phyloP scores from a whole-genome alignment of 2,797 vertebrate genomes.

The Todus mexicanus region DNA sequence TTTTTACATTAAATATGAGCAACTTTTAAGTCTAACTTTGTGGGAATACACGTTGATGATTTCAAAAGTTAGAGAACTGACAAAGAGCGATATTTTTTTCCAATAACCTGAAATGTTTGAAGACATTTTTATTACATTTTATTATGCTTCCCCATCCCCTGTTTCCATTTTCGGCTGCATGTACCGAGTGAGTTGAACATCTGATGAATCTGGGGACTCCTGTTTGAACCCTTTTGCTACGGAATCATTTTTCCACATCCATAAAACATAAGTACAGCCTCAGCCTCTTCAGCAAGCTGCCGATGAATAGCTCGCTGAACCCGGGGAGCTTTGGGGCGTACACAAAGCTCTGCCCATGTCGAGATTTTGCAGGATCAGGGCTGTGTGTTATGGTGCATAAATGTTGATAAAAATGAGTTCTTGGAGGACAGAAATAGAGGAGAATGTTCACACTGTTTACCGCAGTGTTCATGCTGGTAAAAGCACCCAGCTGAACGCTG shows the following conservation, averaged over 20 bases:
- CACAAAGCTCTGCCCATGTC: not conserved
- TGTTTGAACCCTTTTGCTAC: conserved; percentile 31
- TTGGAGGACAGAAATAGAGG: conserved; percentile 18
- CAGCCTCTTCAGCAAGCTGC: conserved; percentile 2
- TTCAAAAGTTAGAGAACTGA: not conserved
- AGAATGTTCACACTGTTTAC: not conserved
- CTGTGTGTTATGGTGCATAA: conserved; percentile 13
- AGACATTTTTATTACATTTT: conserved; percentile 16
- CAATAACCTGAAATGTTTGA: conserved; percentile 20
- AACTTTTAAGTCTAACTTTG: not conserved
- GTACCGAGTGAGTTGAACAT: not conserved
- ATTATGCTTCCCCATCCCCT: not conserved
- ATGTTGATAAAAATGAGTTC: not conserved
- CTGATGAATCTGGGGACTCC: conserved; percentile 39
- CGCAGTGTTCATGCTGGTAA: not conserved
- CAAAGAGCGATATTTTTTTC: not conserved
- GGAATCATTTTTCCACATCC: conserved; percentile 21
- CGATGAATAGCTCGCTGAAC: not conserved
- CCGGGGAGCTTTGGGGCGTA: not conserved
- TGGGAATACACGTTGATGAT: not conserved
- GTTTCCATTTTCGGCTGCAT: not conserved
- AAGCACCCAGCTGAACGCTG: not conserved
- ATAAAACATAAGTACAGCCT: conserved; percentile 20
- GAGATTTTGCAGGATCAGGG: not conserved
- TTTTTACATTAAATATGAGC: not conserved